Evolutionary conservation across 2,797 vertebrate species (phyloP).

Genomic region (Spinus olivaceus): DNA sequence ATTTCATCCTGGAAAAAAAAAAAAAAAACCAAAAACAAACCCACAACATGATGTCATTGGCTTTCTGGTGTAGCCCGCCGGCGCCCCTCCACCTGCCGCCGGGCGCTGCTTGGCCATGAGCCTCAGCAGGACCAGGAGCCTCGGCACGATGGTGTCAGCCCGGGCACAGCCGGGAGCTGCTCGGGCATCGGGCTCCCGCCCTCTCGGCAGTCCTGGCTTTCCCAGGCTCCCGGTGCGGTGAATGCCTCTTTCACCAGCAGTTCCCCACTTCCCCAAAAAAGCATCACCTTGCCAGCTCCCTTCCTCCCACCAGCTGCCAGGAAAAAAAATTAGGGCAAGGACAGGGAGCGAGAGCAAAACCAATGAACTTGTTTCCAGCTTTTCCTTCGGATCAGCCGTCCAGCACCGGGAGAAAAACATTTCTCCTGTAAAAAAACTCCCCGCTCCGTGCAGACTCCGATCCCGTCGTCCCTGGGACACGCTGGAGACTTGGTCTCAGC

Average conservation of each 20-base stretch:
- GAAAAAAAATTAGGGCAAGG: slow-evolving; percentile 60
- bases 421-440: background rate
- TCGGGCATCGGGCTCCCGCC: background rate
- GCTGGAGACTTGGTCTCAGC: background rate
- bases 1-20: slow-evolving; percentile 16
- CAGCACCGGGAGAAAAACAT: slow-evolving; percentile 34
- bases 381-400: background rate
- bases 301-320: slow-evolving; percentile 67
- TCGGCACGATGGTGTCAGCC: background rate
- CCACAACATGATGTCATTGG: slow-evolving; percentile 15
- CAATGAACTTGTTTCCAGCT: slow-evolving; percentile 55
- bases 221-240: background rate
- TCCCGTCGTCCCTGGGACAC: background rate
- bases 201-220: background rate
- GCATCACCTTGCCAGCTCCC: slow-evolving; percentile 46
- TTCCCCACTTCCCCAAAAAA: slow-evolving; percentile 32
- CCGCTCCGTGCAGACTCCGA: background rate
- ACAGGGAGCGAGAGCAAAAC: slow-evolving; percentile 16
- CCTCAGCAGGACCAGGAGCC: background rate
- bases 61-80: background rate
- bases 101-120: background rate
- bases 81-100: background rate
- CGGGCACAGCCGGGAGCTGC: background rate
- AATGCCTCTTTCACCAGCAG: slow-evolving; percentile 18
- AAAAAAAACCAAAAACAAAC: background rate